Percentiles rank a stretch among this genome's conserved stretches.
phyloP scores from a whole-genome alignment of 2,888 invertebrate species.

The Cylloceria caligata region DNA sequence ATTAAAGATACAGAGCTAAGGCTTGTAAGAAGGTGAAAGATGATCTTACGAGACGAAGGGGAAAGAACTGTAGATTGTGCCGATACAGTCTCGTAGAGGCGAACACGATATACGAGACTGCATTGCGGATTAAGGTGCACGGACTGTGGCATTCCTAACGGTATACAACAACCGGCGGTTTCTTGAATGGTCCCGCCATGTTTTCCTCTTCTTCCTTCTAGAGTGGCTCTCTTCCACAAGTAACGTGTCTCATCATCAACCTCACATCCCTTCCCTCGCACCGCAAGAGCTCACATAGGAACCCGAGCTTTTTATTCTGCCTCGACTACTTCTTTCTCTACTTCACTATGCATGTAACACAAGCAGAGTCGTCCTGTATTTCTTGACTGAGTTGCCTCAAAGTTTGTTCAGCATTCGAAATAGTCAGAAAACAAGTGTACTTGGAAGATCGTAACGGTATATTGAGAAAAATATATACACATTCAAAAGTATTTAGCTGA shows the following conservation, averaged over 20 bases:
- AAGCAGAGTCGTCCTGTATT: background rate
- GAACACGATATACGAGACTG: conserved; percentile 51
- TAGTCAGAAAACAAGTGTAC: background rate
- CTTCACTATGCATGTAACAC: conserved; percentile 9
- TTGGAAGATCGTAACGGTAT: background rate
- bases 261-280: background rate
- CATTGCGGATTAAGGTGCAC: conserved; percentile 69
- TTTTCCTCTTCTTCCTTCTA: conserved; percentile 59
- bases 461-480: background rate
- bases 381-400: background rate
- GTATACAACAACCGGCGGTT: conserved; percentile 69
- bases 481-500: background rate
- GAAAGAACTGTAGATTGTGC: conserved; percentile 30
- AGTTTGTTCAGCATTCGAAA: background rate
- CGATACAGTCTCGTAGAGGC: conserved; percentile 46
- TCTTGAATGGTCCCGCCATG: conserved; percentile 71
- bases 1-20: background rate
- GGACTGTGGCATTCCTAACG: conserved; percentile 76
- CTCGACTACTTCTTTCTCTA: background rate
- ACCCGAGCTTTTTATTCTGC: conserved; percentile 11
- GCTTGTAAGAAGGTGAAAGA: conserved; percentile 47
- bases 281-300: conserved; percentile 1
- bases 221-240: conserved; percentile 40
- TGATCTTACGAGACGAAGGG: conserved; percentile 21
- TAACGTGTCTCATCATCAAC: conserved; percentile 23